Conservation (phyloP, 1,140 invertebrate species). For the fruit fly (Drosophila melanogaster) region Release_6_plus_ISO1_MT NT_037436.4:9912501-9913000, state of each 20-base stretch:
- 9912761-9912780: constrained; percentile 43
- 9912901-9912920: constrained; percentile 21
- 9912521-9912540: constrained; percentile 58
- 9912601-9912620: constrained; percentile 29
- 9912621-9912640: constrained; percentile 17
- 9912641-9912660: constrained; percentile 73
- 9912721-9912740: constrained; percentile 74
- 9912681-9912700: constrained; percentile 22
- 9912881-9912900: constrained; percentile 46
- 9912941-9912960: neutral
- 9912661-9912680: constrained; percentile 76
- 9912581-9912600: constrained; percentile 64
- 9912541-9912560: constrained; percentile 56
- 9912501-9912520: constrained; percentile 69
- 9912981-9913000: too few species aligned
- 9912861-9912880: constrained; percentile 25
- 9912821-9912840: constrained; percentile 66
- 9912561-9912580: constrained; percentile 82
- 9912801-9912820: constrained; percentile 80
- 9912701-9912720: constrained; percentile 40
- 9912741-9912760: constrained; percentile 78
- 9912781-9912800: constrained; percentile 82
- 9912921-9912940: neutral
- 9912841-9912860: constrained; percentile 33
- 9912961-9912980: neutral